Evolutionary conservation across 1,140 invertebrate species (phyloP), one percentile per base, ranked within the genome.

Genomic region (Drosophila grimshawi): DNA sequence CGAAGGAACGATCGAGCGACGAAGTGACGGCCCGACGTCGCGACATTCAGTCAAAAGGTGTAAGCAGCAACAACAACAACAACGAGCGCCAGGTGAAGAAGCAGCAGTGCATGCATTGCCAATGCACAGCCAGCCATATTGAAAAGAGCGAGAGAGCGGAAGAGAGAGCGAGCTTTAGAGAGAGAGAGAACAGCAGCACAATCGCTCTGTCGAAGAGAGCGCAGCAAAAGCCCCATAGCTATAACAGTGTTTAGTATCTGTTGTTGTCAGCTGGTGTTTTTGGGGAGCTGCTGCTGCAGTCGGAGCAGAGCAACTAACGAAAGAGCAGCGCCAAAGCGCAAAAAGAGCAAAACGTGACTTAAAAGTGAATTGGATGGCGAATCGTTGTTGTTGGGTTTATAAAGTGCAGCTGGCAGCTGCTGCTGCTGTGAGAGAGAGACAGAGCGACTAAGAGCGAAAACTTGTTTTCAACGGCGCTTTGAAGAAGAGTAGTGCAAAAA

Each of bases 261-360:
- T 74, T 78, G 64, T 86, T 86, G 85, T 88, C 85, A 88, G 85
- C 85, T 88, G 78, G 78, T 80, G 74, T 37, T 65, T 45, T 71
- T 41, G 39, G 39, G 66, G 51, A 53, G 59, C 49, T 46, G 57
- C 51, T 41, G 68, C 52, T 32, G 49, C 41, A 48, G 53, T 37
- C 53, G 57, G 57, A 69, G 19, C 19, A 19, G 19, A 19, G 19
- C 19, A 19, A 19, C 19, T 19, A 19, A 19, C 19, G 19, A 19
- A 61, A 75, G 76, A 69, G 76, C 70, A 76, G 63, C 64, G 52
- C 57, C 60, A 77, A 57, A 68, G 60, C 53, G 66, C 55, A 86
- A 88, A 90, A 89, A 90, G 85, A 89, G 85, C 86, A 89, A 89
- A 89, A 83, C 85, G 85, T 89, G 80, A 85, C 85, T 89, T 85